Conservation (phyloP, 2,888 invertebrate species). For the Matsumyia berberina region DNA sequence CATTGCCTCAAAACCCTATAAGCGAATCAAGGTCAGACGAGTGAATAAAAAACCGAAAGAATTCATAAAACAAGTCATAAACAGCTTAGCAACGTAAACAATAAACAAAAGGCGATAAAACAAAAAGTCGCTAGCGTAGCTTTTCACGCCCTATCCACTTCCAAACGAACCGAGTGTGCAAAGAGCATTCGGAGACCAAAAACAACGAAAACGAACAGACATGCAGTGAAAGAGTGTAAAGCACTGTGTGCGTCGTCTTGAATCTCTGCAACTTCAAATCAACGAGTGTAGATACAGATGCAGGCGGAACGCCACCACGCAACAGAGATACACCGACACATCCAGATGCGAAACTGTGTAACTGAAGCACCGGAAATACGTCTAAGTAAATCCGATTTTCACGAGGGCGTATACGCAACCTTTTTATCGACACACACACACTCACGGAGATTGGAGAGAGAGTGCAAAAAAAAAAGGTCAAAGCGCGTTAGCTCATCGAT, state of each 20-base stretch:
- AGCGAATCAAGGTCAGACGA: slow-evolving; percentile 43
- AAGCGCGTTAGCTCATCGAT: slow-evolving; percentile 61
- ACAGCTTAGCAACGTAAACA: slow-evolving; percentile 19
- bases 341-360: slow-evolving; percentile 25
- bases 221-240: slow-evolving; percentile 8
- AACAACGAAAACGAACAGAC: not conserved
- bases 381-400: slow-evolving; percentile 34
- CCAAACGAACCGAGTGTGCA: slow-evolving; percentile 6
- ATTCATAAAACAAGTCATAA: not conserved
- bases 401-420: slow-evolving; percentile 66
- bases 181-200: not conserved
- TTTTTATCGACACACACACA: slow-evolving; percentile 15
- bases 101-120: slow-evolving; percentile 6
- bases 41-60: not conserved
- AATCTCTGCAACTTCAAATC: slow-evolving; percentile 4
- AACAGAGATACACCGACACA: not conserved
- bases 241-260: not conserved
- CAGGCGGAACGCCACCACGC: not conserved
- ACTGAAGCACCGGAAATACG: slow-evolving; percentile 49
- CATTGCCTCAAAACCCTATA: slow-evolving; percentile 12
- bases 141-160: slow-evolving; percentile 2
- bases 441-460: too few species aligned
- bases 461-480: slow-evolving; percentile 49
- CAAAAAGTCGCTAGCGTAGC: not conserved
- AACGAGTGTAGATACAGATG: slow-evolving; percentile 1